Evolutionary conservation across 2,888 invertebrate species (phyloP).

Genomic region (Dichetophora obliterata): DNA sequence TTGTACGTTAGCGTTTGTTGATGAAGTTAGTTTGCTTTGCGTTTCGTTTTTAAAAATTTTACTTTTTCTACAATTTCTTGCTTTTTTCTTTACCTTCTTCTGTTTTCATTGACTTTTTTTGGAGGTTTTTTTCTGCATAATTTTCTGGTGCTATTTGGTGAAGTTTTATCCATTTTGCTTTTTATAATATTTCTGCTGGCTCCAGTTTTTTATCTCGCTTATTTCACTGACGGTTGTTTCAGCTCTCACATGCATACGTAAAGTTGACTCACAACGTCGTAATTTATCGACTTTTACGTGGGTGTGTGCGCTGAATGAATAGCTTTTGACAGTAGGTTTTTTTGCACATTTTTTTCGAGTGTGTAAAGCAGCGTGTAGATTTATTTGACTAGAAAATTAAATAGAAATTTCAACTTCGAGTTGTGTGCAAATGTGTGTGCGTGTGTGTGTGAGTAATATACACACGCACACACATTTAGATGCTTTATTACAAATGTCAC

Average conservation of each 20-base stretch:
- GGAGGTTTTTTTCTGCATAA: neutral
- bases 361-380: slow-evolving; percentile 32
- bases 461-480: no score
- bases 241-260: neutral
- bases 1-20: neutral
- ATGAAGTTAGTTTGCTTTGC: neutral
- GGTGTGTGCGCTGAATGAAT: neutral
- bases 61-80: neutral
- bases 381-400: slow-evolving; percentile 47
- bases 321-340: slow-evolving; percentile 21
- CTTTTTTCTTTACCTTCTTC: neutral
- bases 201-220: neutral
- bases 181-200: neutral
- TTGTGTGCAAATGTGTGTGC: neutral
- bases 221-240: no score
- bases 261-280: neutral
- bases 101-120: neutral
- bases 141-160: neutral
- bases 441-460: no score
- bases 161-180: neutral
- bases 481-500: no score
- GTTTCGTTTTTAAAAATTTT: neutral
- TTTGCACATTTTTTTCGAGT: neutral
- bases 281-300: slow-evolving; percentile 5
- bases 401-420: slow-evolving; percentile 30